Percentiles rank a stretch among this genome's conserved stretches.
Evolutionary conservation across 2,797 vertebrate genomes (phyloP).

Genomic region (Meda fulgida): DNA sequence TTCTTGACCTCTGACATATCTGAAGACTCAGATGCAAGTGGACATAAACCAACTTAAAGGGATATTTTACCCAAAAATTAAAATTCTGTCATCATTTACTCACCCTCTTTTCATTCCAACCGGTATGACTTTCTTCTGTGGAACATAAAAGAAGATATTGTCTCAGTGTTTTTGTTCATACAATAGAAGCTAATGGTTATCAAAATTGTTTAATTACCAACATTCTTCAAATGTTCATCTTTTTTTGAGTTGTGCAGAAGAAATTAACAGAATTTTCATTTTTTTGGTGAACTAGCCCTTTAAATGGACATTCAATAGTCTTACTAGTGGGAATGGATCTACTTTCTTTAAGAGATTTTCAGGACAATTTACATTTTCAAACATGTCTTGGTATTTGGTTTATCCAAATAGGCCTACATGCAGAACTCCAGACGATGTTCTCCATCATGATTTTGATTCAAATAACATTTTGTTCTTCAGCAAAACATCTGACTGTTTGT

Average conservation of each 20-base stretch:
- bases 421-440: neutral
- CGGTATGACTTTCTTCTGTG: neutral
- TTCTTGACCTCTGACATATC: constrained; percentile 48
- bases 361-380: neutral
- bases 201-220: neutral
- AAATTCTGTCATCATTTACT: neutral
- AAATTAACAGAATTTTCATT: neutral
- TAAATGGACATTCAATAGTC: neutral
- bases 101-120: neutral
- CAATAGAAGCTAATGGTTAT: neutral
- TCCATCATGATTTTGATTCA: neutral
- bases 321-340: neutral
- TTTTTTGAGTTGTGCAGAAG: neutral
- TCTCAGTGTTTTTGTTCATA: neutral
- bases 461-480: neutral
- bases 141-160: neutral
- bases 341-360: neutral
- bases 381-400: neutral
- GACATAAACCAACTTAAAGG: neutral
- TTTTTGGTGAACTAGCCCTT: neutral
- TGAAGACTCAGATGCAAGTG: neutral
- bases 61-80: neutral
- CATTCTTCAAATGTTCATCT: neutral
- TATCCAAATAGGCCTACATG: too few species aligned
- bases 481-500: neutral